phyloP scores from a whole-genome alignment of 2,797 vertebrate genomes.

The Pitangus sulphuratus region DNA sequence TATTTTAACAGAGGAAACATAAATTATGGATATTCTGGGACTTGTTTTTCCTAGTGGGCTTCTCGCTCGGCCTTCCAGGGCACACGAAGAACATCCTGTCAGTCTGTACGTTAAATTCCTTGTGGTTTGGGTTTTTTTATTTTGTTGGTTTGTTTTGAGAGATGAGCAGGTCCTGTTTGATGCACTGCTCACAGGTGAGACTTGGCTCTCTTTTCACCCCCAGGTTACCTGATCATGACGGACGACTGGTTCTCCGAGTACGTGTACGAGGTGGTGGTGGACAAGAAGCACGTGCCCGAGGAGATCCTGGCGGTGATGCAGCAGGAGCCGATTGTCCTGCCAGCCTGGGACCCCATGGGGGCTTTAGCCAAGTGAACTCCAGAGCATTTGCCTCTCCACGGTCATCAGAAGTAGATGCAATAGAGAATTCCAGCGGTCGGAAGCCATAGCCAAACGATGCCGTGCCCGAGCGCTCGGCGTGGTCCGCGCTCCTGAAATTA shows the following conservation, averaged over 20 bases:
- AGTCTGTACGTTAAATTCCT: neutral
- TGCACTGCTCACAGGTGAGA: neutral
- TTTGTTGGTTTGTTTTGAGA: neutral
- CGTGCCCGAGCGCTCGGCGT: neutral
- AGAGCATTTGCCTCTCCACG: neutral
- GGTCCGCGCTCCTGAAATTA: conserved; percentile 5
- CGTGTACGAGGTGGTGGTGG: conserved; percentile 96
- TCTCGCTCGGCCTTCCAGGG: neutral
- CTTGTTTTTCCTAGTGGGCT: neutral
- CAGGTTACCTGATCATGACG: conserved; percentile 98
- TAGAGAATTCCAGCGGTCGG: conserved; percentile 63
- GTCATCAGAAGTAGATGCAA: conserved; percentile 61
- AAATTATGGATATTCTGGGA: neutral
- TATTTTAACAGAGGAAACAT: neutral
- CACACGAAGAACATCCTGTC: rapidly evolving
- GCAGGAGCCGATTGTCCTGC: conserved; percentile 89
- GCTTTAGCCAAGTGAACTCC: conserved; percentile 85
- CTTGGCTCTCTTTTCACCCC: neutral
- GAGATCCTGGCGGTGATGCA: conserved; percentile 90
- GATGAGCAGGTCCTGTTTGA: neutral
- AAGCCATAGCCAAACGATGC: conserved; percentile 67
- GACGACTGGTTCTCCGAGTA: conserved; percentile 98
- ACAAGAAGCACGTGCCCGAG: conserved; percentile 85
- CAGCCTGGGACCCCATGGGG: conserved; percentile 99
- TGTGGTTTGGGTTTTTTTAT: too few relatives aligned